Evolutionary conservation across 2,113 vertebrate genomes (phyloP).

Genomic region (Hippocampus comes): DNA sequence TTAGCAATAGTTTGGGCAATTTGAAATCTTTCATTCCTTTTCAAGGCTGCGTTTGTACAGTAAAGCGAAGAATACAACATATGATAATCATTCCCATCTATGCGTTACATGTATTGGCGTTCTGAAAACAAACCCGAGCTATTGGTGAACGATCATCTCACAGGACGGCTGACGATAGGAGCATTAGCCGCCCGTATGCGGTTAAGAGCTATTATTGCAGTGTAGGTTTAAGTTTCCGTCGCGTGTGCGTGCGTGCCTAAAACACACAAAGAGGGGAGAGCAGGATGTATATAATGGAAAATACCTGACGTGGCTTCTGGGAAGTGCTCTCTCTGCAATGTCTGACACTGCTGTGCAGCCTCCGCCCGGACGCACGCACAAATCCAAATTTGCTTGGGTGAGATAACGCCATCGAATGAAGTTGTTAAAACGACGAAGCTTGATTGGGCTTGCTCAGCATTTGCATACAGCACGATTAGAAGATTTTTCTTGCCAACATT

Average conservation of each 20-base stretch:
- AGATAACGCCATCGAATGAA: conserved; percentile 14
- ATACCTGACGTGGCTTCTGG: conserved; percentile 58
- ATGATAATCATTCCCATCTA: not conserved
- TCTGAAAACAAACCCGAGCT: conserved; percentile 4
- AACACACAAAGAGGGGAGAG: not conserved
- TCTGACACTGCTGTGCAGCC: not conserved
- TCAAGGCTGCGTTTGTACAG: not conserved
- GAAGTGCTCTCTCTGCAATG: conserved; percentile 46
- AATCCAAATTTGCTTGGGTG: not conserved
- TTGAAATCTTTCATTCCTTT: not conserved
- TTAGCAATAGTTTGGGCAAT: not conserved
- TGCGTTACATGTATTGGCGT: not conserved
- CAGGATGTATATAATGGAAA: conserved; percentile 47
- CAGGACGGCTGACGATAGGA: conserved; percentile 14
- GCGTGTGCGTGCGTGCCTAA: conserved; percentile 2
- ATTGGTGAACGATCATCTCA: not conserved
- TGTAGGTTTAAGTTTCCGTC: conserved; percentile 9
- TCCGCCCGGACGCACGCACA: not conserved
- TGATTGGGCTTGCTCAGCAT: conserved; percentile 18
- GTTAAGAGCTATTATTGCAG: conserved; percentile 22
- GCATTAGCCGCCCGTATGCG: conserved; percentile 7
- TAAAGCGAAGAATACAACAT: not conserved
- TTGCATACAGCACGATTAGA: conserved; percentile 12
- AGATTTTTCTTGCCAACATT: conserved; percentile 5
- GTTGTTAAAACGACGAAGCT: conserved; percentile 7